Percentiles rank a stretch among this genome's conserved stretches.
These are phyloP conservation scores for Brachirus orientalis DNA, from an alignment of 2,113 vertebrate genomes.

Conservation along the genomic window DNA sequence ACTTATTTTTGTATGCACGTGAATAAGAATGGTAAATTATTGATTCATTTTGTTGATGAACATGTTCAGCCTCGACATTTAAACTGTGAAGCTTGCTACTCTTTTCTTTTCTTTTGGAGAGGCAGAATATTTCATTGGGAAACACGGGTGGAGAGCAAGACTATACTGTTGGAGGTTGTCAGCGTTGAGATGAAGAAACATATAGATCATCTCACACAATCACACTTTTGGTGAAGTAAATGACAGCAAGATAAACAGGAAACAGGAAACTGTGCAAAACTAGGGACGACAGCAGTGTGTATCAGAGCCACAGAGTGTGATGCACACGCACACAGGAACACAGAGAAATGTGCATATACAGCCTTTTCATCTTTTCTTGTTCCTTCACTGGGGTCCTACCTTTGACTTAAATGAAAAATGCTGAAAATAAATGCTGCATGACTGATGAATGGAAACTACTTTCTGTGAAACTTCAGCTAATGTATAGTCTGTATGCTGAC, in stretches of 20 bases:
- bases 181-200: conserved; percentile 64
- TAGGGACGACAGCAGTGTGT: conserved; percentile 74
- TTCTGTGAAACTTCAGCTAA: background rate
- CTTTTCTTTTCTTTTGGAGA: too few relatives aligned
- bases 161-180: conserved; percentile 31
- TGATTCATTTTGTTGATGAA: background rate
- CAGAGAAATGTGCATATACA: background rate
- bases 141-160: conserved; percentile 22
- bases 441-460: background rate
- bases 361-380: background rate
- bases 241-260: conserved; percentile 85
- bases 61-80: background rate
- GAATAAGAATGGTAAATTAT: background rate
- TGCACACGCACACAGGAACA: conserved; percentile 29
- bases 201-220: conserved; percentile 73
- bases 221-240: conserved; percentile 78
- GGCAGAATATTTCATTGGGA: background rate
- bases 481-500: too few relatives aligned
- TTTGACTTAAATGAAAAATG: too few relatives aligned
- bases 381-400: background rate
- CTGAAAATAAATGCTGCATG: background rate
- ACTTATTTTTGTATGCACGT: background rate
- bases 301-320: conserved; percentile 65
- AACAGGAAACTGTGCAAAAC: conserved; percentile 84
- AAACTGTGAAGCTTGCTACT: background rate